These are phyloP conservation scores for Macrophya annulata DNA, from an alignment of 2,888 invertebrate genomes.

Conservation along the genomic window DNA sequence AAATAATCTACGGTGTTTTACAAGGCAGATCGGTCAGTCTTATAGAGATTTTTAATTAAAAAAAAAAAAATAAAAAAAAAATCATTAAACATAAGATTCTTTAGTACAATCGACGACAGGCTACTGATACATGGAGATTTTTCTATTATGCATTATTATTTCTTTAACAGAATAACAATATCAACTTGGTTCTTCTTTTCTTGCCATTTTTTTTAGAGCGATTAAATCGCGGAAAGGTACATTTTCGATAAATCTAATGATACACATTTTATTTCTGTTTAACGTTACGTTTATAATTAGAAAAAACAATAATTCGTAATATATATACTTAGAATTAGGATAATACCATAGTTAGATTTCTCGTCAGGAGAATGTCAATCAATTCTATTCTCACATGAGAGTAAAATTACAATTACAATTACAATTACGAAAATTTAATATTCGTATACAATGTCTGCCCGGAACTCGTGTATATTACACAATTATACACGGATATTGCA, in stretches of 20 bases:
- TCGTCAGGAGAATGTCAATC: neutral
- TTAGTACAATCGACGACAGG: constrained; percentile 11
- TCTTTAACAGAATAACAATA: neutral
- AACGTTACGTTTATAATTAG: constrained; percentile 1
- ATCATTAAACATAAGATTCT: neutral
- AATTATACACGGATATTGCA: constrained; percentile 22
- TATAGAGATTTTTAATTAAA: constrained; percentile 61
- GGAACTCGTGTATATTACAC: neutral
- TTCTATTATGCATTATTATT: neutral
- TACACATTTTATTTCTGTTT: constrained; percentile 2
- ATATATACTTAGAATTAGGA: neutral
- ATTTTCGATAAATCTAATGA: constrained; percentile 15
- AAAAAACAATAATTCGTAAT: neutral
- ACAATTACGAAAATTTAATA: constrained; percentile 1
- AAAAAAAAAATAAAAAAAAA: constrained; percentile 12
- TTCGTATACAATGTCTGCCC: constrained; percentile 27
- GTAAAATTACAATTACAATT: neutral
- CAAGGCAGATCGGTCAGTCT: constrained; percentile 76
- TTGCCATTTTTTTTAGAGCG: constrained; percentile 12
- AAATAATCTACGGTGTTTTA: constrained; percentile 48
- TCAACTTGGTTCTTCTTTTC: neutral
- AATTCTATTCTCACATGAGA: neutral
- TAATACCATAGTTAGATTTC: neutral
- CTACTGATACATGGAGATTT: constrained; percentile 23
- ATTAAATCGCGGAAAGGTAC: constrained; percentile 21